These are phyloP conservation scores for Melozone crissalis DNA, from an alignment of 2,113 vertebrate genomes.

Conservation along the genomic window DNA sequence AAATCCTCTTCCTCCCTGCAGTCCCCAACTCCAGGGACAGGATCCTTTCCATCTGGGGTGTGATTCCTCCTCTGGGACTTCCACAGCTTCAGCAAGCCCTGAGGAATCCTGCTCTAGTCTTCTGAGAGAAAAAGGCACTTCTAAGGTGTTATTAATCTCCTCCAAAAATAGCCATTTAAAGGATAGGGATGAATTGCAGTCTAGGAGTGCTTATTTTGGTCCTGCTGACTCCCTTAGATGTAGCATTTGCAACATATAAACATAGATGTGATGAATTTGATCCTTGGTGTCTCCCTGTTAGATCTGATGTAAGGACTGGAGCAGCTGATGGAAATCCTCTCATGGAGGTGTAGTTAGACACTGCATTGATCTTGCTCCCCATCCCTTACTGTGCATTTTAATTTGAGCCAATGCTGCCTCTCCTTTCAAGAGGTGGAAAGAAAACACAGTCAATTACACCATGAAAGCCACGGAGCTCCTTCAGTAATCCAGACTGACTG, in stretches of 20 bases:
- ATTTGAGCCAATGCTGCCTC: slow-evolving; percentile 15
- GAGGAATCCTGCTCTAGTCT: not conserved
- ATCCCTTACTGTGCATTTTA: slow-evolving; percentile 19
- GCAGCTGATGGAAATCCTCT: slow-evolving; percentile 17
- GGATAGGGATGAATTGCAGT: not conserved
- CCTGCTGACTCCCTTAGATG: slow-evolving; percentile 1
- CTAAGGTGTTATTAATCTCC: not conserved
- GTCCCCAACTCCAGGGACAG: not conserved
- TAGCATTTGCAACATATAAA: not conserved
- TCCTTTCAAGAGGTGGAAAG: slow-evolving; percentile 40
- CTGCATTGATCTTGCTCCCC: not conserved
- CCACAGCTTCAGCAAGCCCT: not conserved
- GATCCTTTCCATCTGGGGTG: not conserved
- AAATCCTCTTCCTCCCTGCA: not conserved
- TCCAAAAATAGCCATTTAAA: not conserved
- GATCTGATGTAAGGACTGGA: slow-evolving; percentile 25
- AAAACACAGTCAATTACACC: slow-evolving; percentile 42
- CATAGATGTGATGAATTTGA: slow-evolving; percentile 22
- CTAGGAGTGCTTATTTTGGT: slow-evolving; percentile 11
- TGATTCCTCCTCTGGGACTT: not conserved
- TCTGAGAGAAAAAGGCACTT: slow-evolving; percentile 13
- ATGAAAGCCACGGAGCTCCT: slow-evolving; percentile 7
- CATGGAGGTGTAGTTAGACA: not conserved
- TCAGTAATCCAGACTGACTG: slow-evolving; percentile 24
- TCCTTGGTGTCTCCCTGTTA: slow-evolving; percentile 18